Base-by-base conservation (phyloP, 2,888 invertebrate genomes). In the Tetragonula carbonaria region DNA sequence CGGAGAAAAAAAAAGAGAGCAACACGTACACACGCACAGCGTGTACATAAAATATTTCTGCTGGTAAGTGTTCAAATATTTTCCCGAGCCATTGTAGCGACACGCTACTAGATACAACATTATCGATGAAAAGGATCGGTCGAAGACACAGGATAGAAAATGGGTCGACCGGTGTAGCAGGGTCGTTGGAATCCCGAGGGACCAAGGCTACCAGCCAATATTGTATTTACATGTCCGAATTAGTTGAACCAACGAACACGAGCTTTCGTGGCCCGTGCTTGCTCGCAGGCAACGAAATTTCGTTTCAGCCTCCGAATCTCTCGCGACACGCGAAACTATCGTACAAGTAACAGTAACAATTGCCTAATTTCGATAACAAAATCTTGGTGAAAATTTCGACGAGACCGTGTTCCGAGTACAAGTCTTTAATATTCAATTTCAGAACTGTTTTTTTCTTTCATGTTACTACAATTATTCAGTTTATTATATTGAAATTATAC, bases 171-270 rank as follows among this genome's bases (percentile, higher is more conserved):
- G 63, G 76, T 55, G 66, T 82, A 63, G 77, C 57, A 78, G 84
- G 84, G 73, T 62, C 55, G 59, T 50, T 55, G 57, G 63, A 78
- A 74, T 82, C 78, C 74, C 82, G n/a, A 4, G 6, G 57, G 67
- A 72, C 28, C 55, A 80, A 74, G 57, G 77, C 74, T 72, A 59
- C 75, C 63, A 82, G 80, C 77, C 88, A 88, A 86, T 88, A 85
- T 86, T 77, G 76, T 86, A 88, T 88, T 86, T 88, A 86, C 85
- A 85, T 75, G 85, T 78, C 73, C 70, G 86, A 86, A 88, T 88
- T 88, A 85, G 80, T 88, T 86, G 78, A 78, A 55, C 63, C 66
- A 80, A 72, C 75, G 77, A 71, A 59, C 14, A 38, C 78, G 55
- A 21, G 70, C 18, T 16, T 11, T 62, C 18, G 28, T 51, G 63